A percentile compares a stretch with the other conserved stretches of the same genome.
Evolutionary conservation across 2,888 invertebrate species (phyloP).

Genomic region (Polylopha cassiicola): DNA sequence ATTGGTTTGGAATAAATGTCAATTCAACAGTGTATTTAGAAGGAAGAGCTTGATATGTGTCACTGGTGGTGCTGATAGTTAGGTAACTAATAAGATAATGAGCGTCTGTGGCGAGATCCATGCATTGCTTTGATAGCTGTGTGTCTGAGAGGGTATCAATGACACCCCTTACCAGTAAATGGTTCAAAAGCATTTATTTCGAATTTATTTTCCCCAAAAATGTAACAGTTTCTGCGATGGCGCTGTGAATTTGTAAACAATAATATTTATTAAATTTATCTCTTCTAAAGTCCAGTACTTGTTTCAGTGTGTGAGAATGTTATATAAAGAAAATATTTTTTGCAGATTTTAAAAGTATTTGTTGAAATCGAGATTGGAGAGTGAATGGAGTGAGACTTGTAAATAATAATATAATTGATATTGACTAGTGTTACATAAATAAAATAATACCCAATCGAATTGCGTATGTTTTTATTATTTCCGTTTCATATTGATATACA

Average conservation of each 20-base stretch:
- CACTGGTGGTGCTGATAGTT: too few relatives aligned
- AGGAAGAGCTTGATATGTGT: too few relatives aligned
- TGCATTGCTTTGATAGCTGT: too few relatives aligned
- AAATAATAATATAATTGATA: slow-evolving; percentile 68
- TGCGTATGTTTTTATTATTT: slow-evolving; percentile 34
- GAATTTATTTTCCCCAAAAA: slow-evolving; percentile 7
- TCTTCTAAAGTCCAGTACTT: slow-evolving; percentile 32
- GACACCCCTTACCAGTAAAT: too few relatives aligned
- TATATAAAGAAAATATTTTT: slow-evolving; percentile 43
- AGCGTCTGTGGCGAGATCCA: too few relatives aligned
- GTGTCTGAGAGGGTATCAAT: too few relatives aligned
- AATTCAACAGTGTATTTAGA: too few relatives aligned
- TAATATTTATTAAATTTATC: slow-evolving; percentile 27
- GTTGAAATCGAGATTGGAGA: slow-evolving; percentile 45
- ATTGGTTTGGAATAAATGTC: too few relatives aligned
- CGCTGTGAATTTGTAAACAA: slow-evolving; percentile 43
- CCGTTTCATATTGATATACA: slow-evolving; percentile 20
- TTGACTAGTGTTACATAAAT: slow-evolving; percentile 59
- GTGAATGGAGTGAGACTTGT: slow-evolving; percentile 53
- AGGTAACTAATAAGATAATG: too few relatives aligned
- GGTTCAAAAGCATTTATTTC: slow-evolving; percentile 9
- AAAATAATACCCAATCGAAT: slow-evolving; percentile 55
- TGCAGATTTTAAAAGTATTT: slow-evolving; percentile 56
- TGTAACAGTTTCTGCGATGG: slow-evolving; percentile 39
- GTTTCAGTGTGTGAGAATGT: slow-evolving; percentile 27